A percentile compares a stretch with the other conserved stretches of the same genome.
Conservation (phyloP, 2,113 vertebrate species). For the Gopherus evgoodei region DNA sequence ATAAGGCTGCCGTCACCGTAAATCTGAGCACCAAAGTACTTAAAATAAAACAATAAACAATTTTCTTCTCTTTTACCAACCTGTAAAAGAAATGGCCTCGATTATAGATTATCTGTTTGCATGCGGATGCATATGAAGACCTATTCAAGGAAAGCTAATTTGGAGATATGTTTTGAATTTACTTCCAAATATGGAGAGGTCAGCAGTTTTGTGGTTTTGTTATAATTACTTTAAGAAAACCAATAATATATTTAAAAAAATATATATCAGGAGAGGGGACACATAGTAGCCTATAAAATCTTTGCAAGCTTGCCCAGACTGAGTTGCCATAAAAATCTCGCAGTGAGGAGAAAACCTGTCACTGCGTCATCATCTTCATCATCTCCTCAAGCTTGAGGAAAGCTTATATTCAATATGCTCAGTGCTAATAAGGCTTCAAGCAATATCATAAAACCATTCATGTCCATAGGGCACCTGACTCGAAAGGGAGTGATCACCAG, state of each 20-base stretch:
- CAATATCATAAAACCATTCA: constrained; percentile 19
- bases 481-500: constrained; percentile 55
- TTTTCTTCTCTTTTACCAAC: constrained; percentile 19
- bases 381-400: background rate
- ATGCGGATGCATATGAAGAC: background rate
- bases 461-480: background rate
- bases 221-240: background rate
- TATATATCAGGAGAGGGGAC: background rate
- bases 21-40: background rate
- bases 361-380: background rate
- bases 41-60: constrained; percentile 18
- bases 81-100: background rate
- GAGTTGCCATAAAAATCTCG: background rate
- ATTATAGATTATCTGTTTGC: background rate
- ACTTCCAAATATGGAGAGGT: background rate
- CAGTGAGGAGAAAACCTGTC: accelerated
- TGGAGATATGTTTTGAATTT: background rate
- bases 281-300: accelerated
- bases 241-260: background rate
- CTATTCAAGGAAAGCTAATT: background rate
- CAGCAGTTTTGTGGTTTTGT: background rate
- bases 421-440: constrained; percentile 9
- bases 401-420: constrained; percentile 4
- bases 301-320: background rate
- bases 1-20: background rate